These are phyloP conservation scores for Sinocyclocheilus anshuiensis DNA, from an alignment of 2,113 vertebrate species.

Conservation along the genomic window DNA sequence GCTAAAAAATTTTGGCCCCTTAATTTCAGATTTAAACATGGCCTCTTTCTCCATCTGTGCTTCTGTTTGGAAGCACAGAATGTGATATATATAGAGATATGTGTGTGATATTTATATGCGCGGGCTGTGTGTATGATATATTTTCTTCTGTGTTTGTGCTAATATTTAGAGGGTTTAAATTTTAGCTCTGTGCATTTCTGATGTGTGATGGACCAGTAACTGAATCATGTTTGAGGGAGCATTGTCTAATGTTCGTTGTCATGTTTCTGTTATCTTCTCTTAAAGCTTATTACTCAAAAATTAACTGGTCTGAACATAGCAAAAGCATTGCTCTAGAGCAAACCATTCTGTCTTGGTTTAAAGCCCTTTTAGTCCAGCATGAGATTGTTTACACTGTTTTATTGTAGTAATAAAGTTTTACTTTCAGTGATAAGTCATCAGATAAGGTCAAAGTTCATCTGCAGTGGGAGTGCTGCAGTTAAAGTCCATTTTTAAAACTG, in stretches of 20 bases:
- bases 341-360: background rate
- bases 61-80: conserved; percentile 1
- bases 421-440: conserved; percentile 17
- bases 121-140: background rate
- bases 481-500: conserved; percentile 1
- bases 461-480: background rate
- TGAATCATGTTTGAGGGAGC: background rate
- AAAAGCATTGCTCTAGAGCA: too few species aligned
- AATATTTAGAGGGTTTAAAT: too few species aligned
- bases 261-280: background rate
- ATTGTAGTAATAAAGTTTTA: conserved; percentile 28
- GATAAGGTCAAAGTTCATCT: background rate
- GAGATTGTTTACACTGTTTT: background rate
- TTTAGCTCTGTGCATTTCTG: too few species aligned
- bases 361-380: background rate
- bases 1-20: background rate
- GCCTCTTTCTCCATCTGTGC: background rate
- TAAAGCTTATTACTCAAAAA: background rate
- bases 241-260: background rate
- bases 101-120: background rate
- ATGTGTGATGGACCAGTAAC: too few species aligned
- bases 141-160: background rate
- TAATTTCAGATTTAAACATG: background rate
- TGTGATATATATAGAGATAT: background rate
- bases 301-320: background rate